These are phyloP conservation scores for Sebastiscus albofasciatus DNA, from an alignment of 2,797 vertebrate genomes.

Conservation along the genomic window DNA sequence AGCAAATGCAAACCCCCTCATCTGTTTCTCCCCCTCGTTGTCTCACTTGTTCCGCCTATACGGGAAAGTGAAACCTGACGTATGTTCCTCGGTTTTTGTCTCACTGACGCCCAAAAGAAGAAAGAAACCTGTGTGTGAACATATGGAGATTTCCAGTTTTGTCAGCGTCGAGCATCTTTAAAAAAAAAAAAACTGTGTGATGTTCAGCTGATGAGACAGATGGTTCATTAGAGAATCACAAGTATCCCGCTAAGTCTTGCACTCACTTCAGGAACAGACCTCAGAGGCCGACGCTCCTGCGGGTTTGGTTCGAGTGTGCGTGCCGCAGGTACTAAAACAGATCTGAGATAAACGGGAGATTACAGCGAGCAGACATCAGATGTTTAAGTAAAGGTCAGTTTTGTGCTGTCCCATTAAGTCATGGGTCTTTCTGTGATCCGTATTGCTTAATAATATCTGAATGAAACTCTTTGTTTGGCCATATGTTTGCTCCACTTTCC, in stretches of 20 bases:
- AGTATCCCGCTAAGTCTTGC: constrained; percentile 65
- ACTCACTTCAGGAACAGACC: constrained; percentile 51
- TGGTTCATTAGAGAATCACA: constrained; percentile 81
- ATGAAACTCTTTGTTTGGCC: not conserved
- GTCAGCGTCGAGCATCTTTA: constrained; percentile 51
- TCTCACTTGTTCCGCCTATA: not conserved
- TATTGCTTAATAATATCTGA: not conserved
- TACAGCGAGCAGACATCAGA: constrained; percentile 7
- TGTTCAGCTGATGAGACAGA: constrained; percentile 74
- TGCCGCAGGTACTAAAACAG: constrained; percentile 2
- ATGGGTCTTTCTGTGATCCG: not conserved
- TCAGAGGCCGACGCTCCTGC: constrained; percentile 30
- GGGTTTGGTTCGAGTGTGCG: constrained; percentile 9
- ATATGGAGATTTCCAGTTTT: constrained; percentile 68
- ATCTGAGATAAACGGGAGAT: constrained; percentile 24
- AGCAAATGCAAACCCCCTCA: not conserved
- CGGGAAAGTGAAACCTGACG: not conserved
- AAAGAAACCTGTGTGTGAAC: constrained; percentile 43
- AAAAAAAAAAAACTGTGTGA: constrained; percentile 35
- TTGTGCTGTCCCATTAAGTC: not conserved
- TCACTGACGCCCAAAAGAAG: constrained; percentile 21
- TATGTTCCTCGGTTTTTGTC: constrained; percentile 9
- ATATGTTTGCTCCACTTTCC: not conserved
- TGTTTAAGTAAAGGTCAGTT: constrained; percentile 24
- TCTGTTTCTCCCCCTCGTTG: not conserved